Base-by-base conservation (phyloP, 2,888 invertebrate genomes). In the Nomada fucata region DNA sequence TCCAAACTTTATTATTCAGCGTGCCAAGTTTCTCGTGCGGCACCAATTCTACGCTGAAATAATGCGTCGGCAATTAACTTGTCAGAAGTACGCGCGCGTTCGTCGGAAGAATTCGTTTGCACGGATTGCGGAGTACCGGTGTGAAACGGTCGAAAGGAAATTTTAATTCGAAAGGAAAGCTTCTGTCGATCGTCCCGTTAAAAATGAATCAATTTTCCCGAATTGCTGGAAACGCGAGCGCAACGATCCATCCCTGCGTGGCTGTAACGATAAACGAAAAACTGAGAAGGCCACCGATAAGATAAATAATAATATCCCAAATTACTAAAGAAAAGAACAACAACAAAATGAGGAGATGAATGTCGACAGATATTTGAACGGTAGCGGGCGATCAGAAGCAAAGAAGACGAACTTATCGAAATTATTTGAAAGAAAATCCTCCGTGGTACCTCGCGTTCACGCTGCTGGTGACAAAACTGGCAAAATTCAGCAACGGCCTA, bases 1-100 rank as follows among this genome's bases (percentile, higher is more conserved):
- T 95, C 96, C 96, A 96, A 1, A 95, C 94, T 23, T 95, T 95
- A 85, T 95, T 95, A 76, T 92, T 93, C 84, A 90, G 65, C 2
- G 91, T 90, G 1, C 94, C 94, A 10, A 94, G 87, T 75, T 93
- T 94, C 42, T 93, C 90, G 76, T 91, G 91, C 4, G 91, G 79
- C 7, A 91, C 89, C 50, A 91, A 55, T 63, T 92, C 91, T 65
- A 91, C 89, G 47, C 93, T 93, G 59, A 5, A 78, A 36, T 36
- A 85, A 44, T 0, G 15, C 18, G 1, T 15, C 10, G 15, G 1
- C n/a, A 9, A 7, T 15, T 0, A 29, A 2, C 36, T 36, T 20
- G 13, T 7, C 47, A 10, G 1, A 15, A 63, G 23, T 29, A 64
- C 26, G 26, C 13, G 10, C 11, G 13, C 13, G 47, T 1, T 9